These are phyloP conservation scores for Pterois miles DNA, from an alignment of 2,797 vertebrate genomes.

Conservation along the genomic window DNA sequence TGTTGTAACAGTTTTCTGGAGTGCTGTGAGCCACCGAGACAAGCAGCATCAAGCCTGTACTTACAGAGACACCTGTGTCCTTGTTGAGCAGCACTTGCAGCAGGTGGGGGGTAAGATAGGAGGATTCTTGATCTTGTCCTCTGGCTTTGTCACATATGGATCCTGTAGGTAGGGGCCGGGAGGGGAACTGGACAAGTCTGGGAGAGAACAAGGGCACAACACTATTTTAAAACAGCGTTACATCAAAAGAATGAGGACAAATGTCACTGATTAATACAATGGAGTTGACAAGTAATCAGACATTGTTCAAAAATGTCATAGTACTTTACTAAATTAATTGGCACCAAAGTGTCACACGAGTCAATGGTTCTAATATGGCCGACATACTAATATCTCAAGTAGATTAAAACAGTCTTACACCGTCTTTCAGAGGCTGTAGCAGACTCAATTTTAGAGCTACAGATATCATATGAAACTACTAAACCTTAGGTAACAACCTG, in stretches of 20 bases:
- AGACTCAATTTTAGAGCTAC: no score
- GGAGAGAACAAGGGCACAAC: not conserved
- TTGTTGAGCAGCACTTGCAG: slow-evolving; percentile 99
- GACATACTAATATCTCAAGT: no score
- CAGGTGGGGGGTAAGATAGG: slow-evolving; percentile 96
- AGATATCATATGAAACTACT: no score
- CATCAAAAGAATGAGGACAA: not conserved
- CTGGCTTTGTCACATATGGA: slow-evolving; percentile 87
- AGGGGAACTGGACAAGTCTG: slow-evolving; percentile 96
- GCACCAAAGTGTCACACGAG: no score
- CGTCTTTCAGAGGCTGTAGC: no score
- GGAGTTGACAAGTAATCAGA: not conserved
- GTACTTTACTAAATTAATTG: not conserved
- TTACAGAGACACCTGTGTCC: slow-evolving; percentile 95
- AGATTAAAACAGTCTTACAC: no score
- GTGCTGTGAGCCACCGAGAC: not conserved
- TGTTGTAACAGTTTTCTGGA: not conserved
- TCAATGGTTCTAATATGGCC: no score
- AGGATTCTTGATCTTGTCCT: slow-evolving; percentile 91
- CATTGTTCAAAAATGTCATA: not conserved
- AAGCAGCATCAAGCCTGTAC: slow-evolving; percentile 53
- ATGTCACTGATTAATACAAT: not conserved
- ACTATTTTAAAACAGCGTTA: not conserved
- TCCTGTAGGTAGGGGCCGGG: slow-evolving; percentile 97
- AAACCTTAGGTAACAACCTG: no score